Evolutionary conservation across 1,140 invertebrate species (phyloP).

Genomic region (Cardiocondyla obscurior): DNA sequence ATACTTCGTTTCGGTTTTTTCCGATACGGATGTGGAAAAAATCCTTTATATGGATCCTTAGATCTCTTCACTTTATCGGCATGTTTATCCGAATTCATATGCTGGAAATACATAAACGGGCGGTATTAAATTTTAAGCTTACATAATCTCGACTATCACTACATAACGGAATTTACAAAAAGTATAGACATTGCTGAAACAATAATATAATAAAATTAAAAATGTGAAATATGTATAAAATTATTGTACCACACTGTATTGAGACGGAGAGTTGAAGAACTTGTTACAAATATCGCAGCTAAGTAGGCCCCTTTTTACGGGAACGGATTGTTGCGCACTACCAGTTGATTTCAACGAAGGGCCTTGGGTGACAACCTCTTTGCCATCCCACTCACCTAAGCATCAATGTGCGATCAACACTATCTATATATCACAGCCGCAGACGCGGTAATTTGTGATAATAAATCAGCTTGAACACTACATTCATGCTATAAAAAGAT

Average conservation of each 20-base stretch:
- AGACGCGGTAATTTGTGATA: conserved; percentile 80
- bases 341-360: conserved; percentile 52
- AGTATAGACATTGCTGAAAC: neutral
- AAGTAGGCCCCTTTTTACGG: conserved; percentile 69
- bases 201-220: conserved; percentile 11
- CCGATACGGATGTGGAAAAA: conserved; percentile 78
- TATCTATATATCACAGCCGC: conserved; percentile 84
- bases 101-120: conserved; percentile 74
- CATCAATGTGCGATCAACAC: conserved; percentile 84
- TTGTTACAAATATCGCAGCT: conserved; percentile 80
- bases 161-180: neutral
- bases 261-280: conserved; percentile 81
- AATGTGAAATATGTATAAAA: conserved; percentile 28
- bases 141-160: neutral
- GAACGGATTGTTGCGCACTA: conserved; percentile 46
- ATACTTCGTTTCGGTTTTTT: conserved; percentile 75
- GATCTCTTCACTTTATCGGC: conserved; percentile 74
- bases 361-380: conserved; percentile 62
- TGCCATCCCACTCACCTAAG: conserved; percentile 81
- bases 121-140: conserved; percentile 33
- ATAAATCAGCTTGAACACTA: conserved; percentile 84
- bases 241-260: conserved; percentile 80
- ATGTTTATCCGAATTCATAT: conserved; percentile 80
- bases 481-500: conserved; percentile 82
- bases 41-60: conserved; percentile 74